Base-by-base conservation (phyloP, 92 coral and sea anemone genomes). In the Ricordea florida region DNA sequence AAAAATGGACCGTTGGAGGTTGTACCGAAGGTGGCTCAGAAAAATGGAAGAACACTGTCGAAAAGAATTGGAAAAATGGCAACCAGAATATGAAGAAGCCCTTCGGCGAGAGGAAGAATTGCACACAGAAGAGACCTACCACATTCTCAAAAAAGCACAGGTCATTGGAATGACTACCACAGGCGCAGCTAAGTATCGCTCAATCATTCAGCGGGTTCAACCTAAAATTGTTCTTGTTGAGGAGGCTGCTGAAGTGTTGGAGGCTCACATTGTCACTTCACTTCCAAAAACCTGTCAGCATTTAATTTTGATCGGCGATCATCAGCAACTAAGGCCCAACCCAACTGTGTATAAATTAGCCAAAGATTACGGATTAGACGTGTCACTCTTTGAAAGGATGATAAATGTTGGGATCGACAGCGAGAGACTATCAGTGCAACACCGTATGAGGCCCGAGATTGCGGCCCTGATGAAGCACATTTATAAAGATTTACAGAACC, bases 241-340 rank as follows among this genome's bases (percentile, higher is more conserved):
- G 72, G 98, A 93, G 75, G 98, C 98, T 31, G 96, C 98, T 35
- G 98, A 93, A 37, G 90, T 93, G 37, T 77, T 93, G 57, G 98
- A 93, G 83, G 98, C 92, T 78, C 98, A 93, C 61, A 63, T 87
- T 24, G 66, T 93, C 49, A 90, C 91, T 47, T 88, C 93, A 53
- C 72, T 93, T 35, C 79, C 90, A 3, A 62, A 74, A 26, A 85
- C 77, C 36, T 90, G 98, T 65, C 89, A 90, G 45, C 98, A 93
- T 32, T 67, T 90, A 74, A 90, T 93, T 57, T 73, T 93, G 50
- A 93, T 93, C 68, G 98, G 98, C 41, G 98, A 93, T 55, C 98
- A 93, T 66, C 91, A 87, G 65, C 98, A 93, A 59, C 93, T 93
- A 8, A 83, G 98, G 65, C 98, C 98, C 46, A 90, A 60, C 46